Percentiles rank a stretch among this genome's conserved stretches.
phyloP scores from a whole-genome alignment of 2,888 invertebrate species.

The Lithodes maja region DNA sequence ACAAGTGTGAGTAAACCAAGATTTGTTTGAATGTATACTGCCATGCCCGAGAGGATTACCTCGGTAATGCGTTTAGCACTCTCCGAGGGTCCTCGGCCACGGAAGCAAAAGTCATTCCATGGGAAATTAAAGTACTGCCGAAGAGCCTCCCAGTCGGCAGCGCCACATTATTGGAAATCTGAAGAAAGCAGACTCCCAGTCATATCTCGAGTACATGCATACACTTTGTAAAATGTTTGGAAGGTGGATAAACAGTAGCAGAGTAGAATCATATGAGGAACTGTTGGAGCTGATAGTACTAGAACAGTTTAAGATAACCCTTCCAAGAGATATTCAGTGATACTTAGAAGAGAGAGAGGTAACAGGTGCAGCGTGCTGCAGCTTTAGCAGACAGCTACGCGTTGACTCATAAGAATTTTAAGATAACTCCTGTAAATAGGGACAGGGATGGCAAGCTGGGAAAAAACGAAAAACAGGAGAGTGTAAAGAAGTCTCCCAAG shows the following conservation, averaged over 20 bases:
- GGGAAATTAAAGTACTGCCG: too few species aligned
- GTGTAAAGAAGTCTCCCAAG: not conserved
- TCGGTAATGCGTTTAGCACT: too few species aligned
- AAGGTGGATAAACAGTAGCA: not conserved
- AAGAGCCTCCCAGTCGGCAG: too few species aligned
- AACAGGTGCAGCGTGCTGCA: not conserved
- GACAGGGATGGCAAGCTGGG: not conserved
- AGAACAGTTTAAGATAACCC: not conserved
- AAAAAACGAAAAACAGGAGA: not conserved
- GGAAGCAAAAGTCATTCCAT: too few species aligned
- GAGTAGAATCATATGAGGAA: not conserved
- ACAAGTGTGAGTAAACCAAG: too few species aligned
- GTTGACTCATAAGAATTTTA: not conserved
- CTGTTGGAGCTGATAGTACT: not conserved
- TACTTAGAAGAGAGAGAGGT: not conserved
- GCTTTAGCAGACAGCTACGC: not conserved
- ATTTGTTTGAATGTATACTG: too few species aligned
- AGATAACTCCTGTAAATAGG: not conserved
- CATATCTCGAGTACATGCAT: not conserved
- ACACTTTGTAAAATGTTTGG: slow-evolving; percentile 2
- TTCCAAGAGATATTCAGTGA: not conserved
- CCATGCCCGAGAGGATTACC: too few species aligned
- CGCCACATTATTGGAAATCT: not conserved
- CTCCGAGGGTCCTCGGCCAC: too few species aligned
- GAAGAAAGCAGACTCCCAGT: not conserved